Conservation (phyloP, 2,888 invertebrate species). For the Habroteleia sp. region DNA sequence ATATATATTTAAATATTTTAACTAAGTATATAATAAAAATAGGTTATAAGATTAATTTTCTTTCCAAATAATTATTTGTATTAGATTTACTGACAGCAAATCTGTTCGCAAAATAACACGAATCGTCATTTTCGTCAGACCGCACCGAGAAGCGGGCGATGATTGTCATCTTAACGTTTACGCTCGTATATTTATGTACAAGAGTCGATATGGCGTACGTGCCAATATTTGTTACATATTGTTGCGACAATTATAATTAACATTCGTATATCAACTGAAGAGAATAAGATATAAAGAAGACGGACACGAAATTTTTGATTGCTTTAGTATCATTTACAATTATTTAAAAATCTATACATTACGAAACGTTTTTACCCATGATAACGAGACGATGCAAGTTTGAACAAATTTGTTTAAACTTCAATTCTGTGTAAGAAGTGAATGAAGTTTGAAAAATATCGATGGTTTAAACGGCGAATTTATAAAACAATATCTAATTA, state of each 20-base stretch:
- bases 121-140: slow-evolving; percentile 63
- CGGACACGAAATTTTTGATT: slow-evolving; percentile 42
- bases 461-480: too few species aligned
- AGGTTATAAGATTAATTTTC: too few species aligned
- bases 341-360: slow-evolving; percentile 27
- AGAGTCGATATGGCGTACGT: slow-evolving; percentile 64
- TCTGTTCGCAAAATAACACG: slow-evolving; percentile 51
- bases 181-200: slow-evolving; percentile 68
- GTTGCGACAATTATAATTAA: slow-evolving; percentile 51
- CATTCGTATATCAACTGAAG: slow-evolving; percentile 48
- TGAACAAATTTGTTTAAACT: too few species aligned
- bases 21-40: too few species aligned
- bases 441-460: too few species aligned
- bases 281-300: slow-evolving; percentile 52
- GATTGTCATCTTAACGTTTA: slow-evolving; percentile 60
- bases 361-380: too few species aligned
- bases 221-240: slow-evolving; percentile 56
- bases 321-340: slow-evolving; percentile 36
- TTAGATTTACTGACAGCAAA: background rate
- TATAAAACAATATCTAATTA: too few species aligned
- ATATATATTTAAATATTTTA: too few species aligned
- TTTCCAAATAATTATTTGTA: too few species aligned
- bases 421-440: too few species aligned
- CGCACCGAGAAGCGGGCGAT: slow-evolving; percentile 58
- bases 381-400: too few species aligned